Evolutionary conservation across 2,797 vertebrate species (phyloP), one percentile per base, ranked within the genome.

Genomic region (Lacerta bilineata): DNA sequence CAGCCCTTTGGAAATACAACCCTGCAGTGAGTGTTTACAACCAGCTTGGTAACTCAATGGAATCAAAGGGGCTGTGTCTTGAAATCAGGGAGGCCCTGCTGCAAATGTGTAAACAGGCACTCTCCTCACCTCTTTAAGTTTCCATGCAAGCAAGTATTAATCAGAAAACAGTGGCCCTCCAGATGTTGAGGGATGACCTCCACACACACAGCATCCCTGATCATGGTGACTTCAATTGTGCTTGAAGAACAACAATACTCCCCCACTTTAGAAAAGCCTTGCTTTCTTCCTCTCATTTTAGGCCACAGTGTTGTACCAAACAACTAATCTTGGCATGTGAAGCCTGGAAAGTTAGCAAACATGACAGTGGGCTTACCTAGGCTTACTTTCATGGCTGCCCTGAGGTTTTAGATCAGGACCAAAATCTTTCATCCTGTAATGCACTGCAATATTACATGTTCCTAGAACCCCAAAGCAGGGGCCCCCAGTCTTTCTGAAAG

Each of bases 1-100:
- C 78, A 88, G 89, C 91, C 75, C 87, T 27, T 25, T 50, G 69
- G 17, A 74, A 74, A 36, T 18, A 5, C 36, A n/a, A 74, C 17
- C 5, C 13, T 74, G 33, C n/a, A 36, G n/a, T 17, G n/a, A 33
- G n/a, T 36, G 71, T 33, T 29, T 17, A 72, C 33, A 36, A 33
- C 33, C 20, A 8, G 33, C 33, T 33, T 36, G 36, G 18, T 33
- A 39, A 5, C 33, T 18, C 71, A 36, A 15, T 36, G 6, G 71
- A 74, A 74, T 74, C 17, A 39, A 20, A 17, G 13, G 33, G 71
- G 71, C 29, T 17, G 7, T 33, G 71, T 6, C 33, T 2, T 17
- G n/a, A 74, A 74, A 36, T 74, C 33, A 74, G 33, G 71, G 33
- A 20, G 15, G 7, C 71, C 33, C 33, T 36, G 71, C 33, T 36